Percentiles rank a stretch among this genome's conserved stretches.
Evolutionary conservation across 2,888 invertebrate genomes (phyloP).

Genomic region (Cheilosia vernalis): DNA sequence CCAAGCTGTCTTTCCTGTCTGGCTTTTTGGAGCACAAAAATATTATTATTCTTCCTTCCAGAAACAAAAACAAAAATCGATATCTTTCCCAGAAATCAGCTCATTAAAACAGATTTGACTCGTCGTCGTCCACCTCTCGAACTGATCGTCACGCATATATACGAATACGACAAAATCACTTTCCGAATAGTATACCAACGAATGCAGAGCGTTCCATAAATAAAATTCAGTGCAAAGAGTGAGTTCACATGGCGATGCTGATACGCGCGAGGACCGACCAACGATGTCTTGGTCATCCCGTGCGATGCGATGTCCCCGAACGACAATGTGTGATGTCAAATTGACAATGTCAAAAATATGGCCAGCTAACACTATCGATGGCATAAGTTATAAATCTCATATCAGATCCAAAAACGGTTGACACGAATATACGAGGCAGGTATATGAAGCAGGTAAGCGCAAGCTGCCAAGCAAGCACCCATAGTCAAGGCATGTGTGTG

Average conservation of each 20-base stretch:
- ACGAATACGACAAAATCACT: constrained; percentile 67
- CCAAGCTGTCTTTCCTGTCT: constrained; percentile 33
- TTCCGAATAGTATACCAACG: constrained; percentile 17
- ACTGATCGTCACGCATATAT: constrained; percentile 75
- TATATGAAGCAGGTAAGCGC: constrained; percentile 74
- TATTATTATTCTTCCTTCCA: constrained; percentile 68
- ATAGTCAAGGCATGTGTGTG: constrained; percentile 37
- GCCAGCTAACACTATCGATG: constrained; percentile 77
- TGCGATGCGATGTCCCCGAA: constrained; percentile 43
- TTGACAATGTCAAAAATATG: constrained; percentile 77
- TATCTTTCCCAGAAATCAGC: constrained; percentile 78
- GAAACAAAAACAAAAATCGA: constrained; percentile 61
- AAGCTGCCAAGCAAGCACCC: constrained; percentile 65
- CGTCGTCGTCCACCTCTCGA: constrained; percentile 69
- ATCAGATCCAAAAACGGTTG: constrained; percentile 75
- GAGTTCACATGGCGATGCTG: constrained; percentile 60
- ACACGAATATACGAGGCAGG: constrained; percentile 75
- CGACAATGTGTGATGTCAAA: constrained; percentile 76
- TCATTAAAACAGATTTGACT: constrained; percentile 78
- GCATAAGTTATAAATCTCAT: constrained; percentile 77
- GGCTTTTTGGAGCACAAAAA: constrained; percentile 47
- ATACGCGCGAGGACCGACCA: constrained; percentile 46
- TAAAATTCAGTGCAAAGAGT: constrained; percentile 73
- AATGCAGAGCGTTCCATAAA: constrained; percentile 72
- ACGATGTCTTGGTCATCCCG: constrained; percentile 29